A percentile compares a stretch with the other conserved stretches of the same genome.
Conservation (phyloP, 2,797 vertebrate genomes). For the Sebastes wilsoni region DNA sequence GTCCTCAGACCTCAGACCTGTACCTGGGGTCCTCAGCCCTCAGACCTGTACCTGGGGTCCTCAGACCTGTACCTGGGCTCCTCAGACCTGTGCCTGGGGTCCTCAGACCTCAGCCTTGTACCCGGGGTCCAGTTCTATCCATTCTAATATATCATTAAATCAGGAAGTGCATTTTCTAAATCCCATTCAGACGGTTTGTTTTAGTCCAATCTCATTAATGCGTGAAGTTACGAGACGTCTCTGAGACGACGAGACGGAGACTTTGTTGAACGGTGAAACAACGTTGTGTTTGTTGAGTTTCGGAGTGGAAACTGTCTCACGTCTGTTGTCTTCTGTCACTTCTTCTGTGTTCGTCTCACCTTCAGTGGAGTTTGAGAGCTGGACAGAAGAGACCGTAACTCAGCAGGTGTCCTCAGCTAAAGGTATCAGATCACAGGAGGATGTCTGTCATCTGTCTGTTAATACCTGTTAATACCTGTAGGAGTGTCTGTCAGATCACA, state of each 20-base stretch:
- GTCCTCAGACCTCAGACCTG: neutral
- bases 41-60: no score
- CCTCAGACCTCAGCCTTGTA: neutral
- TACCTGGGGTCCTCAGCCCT: neutral
- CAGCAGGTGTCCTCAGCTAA: slow-evolving; percentile 63
- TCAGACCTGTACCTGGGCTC: neutral
- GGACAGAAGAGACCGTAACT: slow-evolving; percentile 74
- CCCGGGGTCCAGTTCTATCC: neutral
- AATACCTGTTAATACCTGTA: neutral
- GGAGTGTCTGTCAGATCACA: neutral
- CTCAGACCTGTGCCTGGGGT: no score
- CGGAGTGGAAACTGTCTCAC: slow-evolving; percentile 3
- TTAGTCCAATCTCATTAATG: neutral
- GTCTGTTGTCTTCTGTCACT: slow-evolving; percentile 48
- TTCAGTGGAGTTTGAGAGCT: slow-evolving; percentile 76
- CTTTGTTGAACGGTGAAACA: slow-evolving; percentile 21
- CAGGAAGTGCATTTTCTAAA: neutral
- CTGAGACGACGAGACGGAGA: neutral
- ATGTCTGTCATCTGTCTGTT: neutral
- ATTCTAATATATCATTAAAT: neutral
- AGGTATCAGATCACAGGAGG: slow-evolving; percentile 68
- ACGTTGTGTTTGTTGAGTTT: neutral
- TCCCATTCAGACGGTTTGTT: neutral
- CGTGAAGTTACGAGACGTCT: neutral
- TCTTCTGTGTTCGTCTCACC: slow-evolving; percentile 51